These are phyloP conservation scores for Anableps anableps DNA, from an alignment of 2,797 vertebrate genomes.

Conservation along the genomic window DNA sequence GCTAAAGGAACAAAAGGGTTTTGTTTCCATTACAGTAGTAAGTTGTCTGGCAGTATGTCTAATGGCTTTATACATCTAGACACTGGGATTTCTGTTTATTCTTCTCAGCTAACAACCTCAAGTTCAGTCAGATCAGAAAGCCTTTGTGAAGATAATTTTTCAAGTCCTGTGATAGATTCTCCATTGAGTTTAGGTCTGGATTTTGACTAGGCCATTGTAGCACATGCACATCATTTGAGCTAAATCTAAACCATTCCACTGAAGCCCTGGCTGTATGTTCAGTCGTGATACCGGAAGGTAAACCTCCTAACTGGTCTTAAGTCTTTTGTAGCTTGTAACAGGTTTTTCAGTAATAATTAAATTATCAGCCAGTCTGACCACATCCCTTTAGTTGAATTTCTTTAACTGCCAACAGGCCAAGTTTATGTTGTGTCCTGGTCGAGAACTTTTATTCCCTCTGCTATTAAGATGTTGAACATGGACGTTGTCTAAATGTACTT, in stretches of 20 bases:
- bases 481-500: not conserved
- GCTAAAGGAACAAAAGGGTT: too few relatives aligned
- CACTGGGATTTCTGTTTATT: too few relatives aligned
- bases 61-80: too few relatives aligned
- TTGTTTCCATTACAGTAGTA: too few relatives aligned
- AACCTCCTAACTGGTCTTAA: not conserved
- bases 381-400: not conserved
- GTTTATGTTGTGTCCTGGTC: not conserved
- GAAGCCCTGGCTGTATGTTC: not conserved
- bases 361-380: not conserved
- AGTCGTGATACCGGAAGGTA: not conserved
- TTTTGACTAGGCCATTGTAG: too few relatives aligned
- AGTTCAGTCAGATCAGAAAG: too few relatives aligned
- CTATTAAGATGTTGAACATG: not conserved
- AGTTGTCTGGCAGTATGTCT: too few relatives aligned
- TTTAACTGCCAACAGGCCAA: not conserved
- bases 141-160: too few relatives aligned
- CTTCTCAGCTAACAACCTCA: too few relatives aligned
- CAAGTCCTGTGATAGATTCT: too few relatives aligned
- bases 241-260: not conserved
- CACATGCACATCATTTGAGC: not conserved
- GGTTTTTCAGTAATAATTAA: not conserved
- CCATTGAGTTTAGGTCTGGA: too few relatives aligned
- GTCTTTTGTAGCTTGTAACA: not conserved
- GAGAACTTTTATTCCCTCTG: not conserved